A percentile compares a stretch with the other conserved stretches of the same genome.
Conservation (phyloP, 2,888 invertebrate genomes). For the Lutraria lutraria region DNA sequence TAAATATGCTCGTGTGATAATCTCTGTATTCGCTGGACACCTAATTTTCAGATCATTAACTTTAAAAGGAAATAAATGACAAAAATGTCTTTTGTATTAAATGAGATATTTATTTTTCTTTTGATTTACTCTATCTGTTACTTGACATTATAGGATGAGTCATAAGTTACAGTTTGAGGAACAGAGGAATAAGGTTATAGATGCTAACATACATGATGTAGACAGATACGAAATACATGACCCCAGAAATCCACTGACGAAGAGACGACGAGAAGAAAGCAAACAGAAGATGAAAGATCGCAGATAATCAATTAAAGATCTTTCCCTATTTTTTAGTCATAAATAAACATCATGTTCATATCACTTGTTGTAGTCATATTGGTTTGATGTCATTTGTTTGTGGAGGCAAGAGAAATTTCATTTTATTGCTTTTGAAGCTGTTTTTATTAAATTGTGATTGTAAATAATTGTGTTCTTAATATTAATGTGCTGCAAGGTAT, state of each 20-base stretch:
- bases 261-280: constrained; percentile 92
- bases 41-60: no score
- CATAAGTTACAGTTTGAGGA: constrained; percentile 87
- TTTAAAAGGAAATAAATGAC: no score
- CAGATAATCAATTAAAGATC: constrained; percentile 30
- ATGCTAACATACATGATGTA: constrained; percentile 96
- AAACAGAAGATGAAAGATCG: constrained; percentile 75
- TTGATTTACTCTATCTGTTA: not conserved
- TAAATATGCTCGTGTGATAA: no score
- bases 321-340: not conserved
- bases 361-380: not conserved
- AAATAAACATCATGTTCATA: not conserved
- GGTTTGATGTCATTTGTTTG: not conserved
- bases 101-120: not conserved
- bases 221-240: constrained; percentile 99
- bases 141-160: constrained; percentile 83
- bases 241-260: constrained; percentile 97
- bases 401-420: not conserved
- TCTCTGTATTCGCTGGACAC: no score
- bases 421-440: not conserved
- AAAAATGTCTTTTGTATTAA: not conserved
- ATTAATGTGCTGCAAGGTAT: no score
- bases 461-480: no score
- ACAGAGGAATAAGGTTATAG: constrained; percentile 89
- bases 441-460: no score